Conservation (phyloP, 2,888 invertebrate genomes). For the Mimas tiliae region DNA sequence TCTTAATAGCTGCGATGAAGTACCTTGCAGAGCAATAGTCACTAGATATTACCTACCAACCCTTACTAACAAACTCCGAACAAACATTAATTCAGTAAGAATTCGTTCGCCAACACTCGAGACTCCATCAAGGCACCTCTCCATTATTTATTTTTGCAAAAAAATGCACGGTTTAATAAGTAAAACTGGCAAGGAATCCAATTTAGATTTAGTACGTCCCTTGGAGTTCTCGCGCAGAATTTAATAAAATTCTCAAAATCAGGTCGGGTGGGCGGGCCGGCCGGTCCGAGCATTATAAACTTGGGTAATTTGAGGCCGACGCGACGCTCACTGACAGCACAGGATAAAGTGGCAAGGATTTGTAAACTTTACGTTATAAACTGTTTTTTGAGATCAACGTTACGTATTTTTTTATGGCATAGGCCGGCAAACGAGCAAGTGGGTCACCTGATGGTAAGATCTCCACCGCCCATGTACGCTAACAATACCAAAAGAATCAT, state of each 20-base stretch:
- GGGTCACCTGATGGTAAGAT: no score
- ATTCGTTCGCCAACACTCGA: not conserved
- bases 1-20: no score
- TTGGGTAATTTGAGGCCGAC: not conserved
- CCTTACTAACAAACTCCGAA: not conserved
- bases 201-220: constrained; percentile 39
- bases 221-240: constrained; percentile 34
- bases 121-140: not conserved
- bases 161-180: constrained; percentile 32
- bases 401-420: no score
- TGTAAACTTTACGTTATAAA: no score
- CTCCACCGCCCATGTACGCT: no score
- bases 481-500: no score
- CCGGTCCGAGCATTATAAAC: not conserved
- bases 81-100: not conserved
- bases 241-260: constrained; percentile 44
- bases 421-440: no score
- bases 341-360: not conserved
- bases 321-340: not conserved
- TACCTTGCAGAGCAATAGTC: not conserved
- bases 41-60: not conserved
- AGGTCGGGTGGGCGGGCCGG: constrained; percentile 9
- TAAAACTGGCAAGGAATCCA: constrained; percentile 31
- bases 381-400: no score
- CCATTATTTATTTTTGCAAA: not conserved